These are phyloP conservation scores for Cataglyphis cursor DNA, from an alignment of 2,888 invertebrate species.

Conservation along the genomic window DNA sequence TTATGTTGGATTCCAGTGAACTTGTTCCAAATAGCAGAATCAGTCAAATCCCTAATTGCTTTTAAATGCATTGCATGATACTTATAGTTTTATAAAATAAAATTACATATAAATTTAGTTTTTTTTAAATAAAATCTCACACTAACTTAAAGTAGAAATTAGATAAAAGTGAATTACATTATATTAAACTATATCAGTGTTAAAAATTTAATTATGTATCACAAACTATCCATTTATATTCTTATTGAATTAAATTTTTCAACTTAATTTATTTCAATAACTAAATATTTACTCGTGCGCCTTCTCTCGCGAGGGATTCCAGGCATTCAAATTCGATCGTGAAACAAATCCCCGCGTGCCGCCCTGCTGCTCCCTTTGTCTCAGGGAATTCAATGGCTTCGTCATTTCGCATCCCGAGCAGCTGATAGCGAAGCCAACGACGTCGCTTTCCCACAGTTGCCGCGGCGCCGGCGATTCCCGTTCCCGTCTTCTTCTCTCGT, in stretches of 20 bases:
- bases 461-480: constrained; percentile 26
- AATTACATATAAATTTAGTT: not conserved
- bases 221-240: not conserved
- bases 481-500: constrained; percentile 44
- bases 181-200: not conserved
- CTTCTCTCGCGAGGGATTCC: not conserved
- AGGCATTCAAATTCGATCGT: constrained; percentile 48
- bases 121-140: not conserved
- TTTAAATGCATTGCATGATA: too few relatives aligned
- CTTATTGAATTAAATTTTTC: not conserved
- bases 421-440: constrained; percentile 65
- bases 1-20: constrained; percentile 10
- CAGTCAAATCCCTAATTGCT: not conserved
- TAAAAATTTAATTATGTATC: not conserved
- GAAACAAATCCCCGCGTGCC: constrained; percentile 49
- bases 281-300: not conserved
- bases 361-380: constrained; percentile 61
- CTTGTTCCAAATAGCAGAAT: too few relatives aligned
- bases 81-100: not conserved
- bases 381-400: constrained; percentile 74
- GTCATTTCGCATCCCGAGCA: constrained; percentile 61
- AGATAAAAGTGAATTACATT: not conserved
- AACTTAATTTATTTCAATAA: constrained; percentile 18
- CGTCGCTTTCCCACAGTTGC: constrained; percentile 71
- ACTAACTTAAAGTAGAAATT: not conserved